A percentile compares a stretch with the other conserved stretches of the same genome.
Conservation (phyloP, 1,140 invertebrate genomes). For the Bactericera cockerelli region DNA sequence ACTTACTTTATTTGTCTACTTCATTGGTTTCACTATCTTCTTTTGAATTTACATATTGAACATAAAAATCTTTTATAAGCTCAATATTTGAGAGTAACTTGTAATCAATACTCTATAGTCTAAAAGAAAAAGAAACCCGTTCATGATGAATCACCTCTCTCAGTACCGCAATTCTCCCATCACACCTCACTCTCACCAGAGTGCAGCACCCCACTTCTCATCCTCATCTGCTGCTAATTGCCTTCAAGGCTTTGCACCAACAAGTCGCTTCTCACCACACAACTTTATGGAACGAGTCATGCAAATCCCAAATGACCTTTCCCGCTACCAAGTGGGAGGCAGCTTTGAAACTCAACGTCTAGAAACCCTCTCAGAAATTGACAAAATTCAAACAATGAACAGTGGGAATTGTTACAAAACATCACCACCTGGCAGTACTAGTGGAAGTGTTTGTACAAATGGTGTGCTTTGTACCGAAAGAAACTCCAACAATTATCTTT, state of each 20-base stretch:
- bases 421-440: neutral
- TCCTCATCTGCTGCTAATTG: neutral
- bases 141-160: constrained; percentile 1
- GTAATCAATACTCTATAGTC: no score
- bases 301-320: constrained; percentile 1
- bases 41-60: no score
- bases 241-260: neutral
- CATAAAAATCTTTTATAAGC: no score
- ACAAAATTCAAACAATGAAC: constrained; percentile 3
- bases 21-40: no score
- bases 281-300: constrained; percentile 5
- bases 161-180: neutral
- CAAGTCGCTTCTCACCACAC: neutral
- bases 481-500: neutral
- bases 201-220: neutral
- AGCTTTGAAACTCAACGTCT: neutral
- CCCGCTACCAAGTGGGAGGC: neutral
- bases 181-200: neutral
- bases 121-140: no score
- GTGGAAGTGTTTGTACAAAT: neutral
- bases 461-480: neutral
- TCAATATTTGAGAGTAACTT: no score
- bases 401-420: constrained; percentile 4
- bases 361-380: neutral
- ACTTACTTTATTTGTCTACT: no score